Evolutionary conservation across 2,888 invertebrate species (phyloP).

Genomic region (Drosophila multiciliata): DNA sequence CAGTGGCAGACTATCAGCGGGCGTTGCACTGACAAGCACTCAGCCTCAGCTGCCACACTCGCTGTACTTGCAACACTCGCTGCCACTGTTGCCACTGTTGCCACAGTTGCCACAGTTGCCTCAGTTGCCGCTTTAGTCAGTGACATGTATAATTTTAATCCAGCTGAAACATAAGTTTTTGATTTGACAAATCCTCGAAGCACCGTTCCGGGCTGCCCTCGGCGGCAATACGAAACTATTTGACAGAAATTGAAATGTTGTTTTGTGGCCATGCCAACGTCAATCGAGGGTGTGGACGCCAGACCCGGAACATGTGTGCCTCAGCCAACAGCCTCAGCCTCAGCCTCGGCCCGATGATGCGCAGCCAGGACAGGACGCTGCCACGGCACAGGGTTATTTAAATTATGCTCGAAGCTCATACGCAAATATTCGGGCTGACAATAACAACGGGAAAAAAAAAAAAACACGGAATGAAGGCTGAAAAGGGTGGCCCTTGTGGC

Average conservation of each 20-base stretch:
- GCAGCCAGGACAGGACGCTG: background rate
- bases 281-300: slow-evolving; percentile 63
- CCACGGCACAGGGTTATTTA: slow-evolving; percentile 53
- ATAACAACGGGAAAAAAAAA: background rate
- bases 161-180: slow-evolving; percentile 83
- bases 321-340: background rate
- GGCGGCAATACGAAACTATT: slow-evolving; percentile 69
- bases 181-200: slow-evolving; percentile 75
- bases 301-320: slow-evolving; percentile 1
- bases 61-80: slow-evolving; percentile 11
- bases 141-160: slow-evolving; percentile 83
- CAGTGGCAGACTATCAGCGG: slow-evolving; percentile 24
- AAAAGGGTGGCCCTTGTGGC: slow-evolving; percentile 43
- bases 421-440: slow-evolving; percentile 56
- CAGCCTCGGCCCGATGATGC: background rate
- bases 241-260: slow-evolving; percentile 78
- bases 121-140: slow-evolving; percentile 46
- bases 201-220: slow-evolving; percentile 19
- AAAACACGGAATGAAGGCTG: background rate
- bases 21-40: slow-evolving; percentile 39
- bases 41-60: slow-evolving; percentile 32
- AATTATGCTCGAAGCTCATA: slow-evolving; percentile 61
- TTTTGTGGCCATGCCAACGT: slow-evolving; percentile 67
- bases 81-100: slow-evolving; percentile 26
- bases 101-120: slow-evolving; percentile 17